Percentiles rank a stretch among this genome's conserved stretches.
Conservation (phyloP, 2,888 invertebrate species). For the Lepidonotus clava region DNA sequence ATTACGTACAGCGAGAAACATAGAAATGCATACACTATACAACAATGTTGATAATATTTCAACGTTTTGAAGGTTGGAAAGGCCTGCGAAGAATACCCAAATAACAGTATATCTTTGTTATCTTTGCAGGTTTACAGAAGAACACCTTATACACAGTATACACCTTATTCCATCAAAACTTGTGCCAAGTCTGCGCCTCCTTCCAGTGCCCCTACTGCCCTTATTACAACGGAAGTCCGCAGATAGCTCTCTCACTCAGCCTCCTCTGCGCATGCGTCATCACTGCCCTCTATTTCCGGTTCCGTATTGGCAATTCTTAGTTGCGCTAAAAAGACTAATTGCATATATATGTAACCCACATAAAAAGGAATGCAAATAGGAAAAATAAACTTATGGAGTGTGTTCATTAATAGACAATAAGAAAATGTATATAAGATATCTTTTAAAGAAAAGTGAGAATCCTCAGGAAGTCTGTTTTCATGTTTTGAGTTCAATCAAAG, state of each 20-base stretch:
- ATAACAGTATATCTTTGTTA: conserved; percentile 33
- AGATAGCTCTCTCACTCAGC: neutral
- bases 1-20: no score
- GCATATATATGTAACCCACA: no score
- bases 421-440: no score
- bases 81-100: neutral
- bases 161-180: conserved; percentile 78
- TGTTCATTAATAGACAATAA: no score
- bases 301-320: no score
- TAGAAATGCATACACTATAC: neutral
- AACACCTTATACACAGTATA: conserved; percentile 76
- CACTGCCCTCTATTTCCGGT: neutral
- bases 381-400: no score
- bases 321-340: no score
- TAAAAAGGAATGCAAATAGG: no score
- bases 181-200: conserved; percentile 80
- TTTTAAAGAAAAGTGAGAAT: no score
- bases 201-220: conserved; percentile 81
- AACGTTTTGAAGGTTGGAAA: neutral
- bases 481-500: no score
- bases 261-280: neutral
- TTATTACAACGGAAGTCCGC: conserved; percentile 70
- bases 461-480: no score
- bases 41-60: neutral
- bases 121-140: conserved; percentile 76